Evolutionary conservation across 2,797 vertebrate species (phyloP), one percentile per base, ranked within the genome.

Genomic region (Semotilus atromaculatus): DNA sequence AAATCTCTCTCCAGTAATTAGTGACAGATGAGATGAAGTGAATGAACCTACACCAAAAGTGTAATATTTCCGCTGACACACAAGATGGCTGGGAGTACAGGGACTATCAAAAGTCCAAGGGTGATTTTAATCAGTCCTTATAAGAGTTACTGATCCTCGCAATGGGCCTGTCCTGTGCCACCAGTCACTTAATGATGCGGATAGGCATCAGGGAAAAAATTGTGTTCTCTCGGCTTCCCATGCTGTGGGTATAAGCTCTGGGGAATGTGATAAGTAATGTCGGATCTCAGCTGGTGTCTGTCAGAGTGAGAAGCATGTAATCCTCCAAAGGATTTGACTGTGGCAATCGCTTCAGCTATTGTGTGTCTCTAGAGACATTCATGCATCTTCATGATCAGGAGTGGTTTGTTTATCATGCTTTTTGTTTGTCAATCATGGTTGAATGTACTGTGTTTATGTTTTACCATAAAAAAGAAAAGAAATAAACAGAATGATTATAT

Each of bases 71-170:
- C n/a, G 29, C 34, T 48, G 43, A 75, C 29, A 45, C 73, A 51
- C 29, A 68, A 53, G 38, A 74, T 38, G 19, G 72, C 70, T 43
- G 36, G n/a, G 34, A 72, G 36, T 43, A 80, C 62, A 66, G 64
- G 43, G 64, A 86, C 38, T 53, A 64, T 19, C 53, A 45, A 66
- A 74, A 82, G 62, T 76, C 84, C 48, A 62, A 80, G 62, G 60
- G 75, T 66, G 75, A 79, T 80, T 88, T 88, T 71, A 89, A 87
- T 87, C 86, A 79, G 79, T 43, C 80, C 75, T 72, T 38, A 64
- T 76, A 80, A 53, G 72, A 80, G 73, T 72, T 83, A 78, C 76
- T 45, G 84, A 80, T 71, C 75, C 64, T 64, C 29, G 3, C 82
- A 78, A 78, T 5, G 38, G 43, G 62, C 40, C 55, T 73, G 45